Base-by-base conservation (phyloP, 2,113 vertebrate species). In the Trogon melanurus region DNA sequence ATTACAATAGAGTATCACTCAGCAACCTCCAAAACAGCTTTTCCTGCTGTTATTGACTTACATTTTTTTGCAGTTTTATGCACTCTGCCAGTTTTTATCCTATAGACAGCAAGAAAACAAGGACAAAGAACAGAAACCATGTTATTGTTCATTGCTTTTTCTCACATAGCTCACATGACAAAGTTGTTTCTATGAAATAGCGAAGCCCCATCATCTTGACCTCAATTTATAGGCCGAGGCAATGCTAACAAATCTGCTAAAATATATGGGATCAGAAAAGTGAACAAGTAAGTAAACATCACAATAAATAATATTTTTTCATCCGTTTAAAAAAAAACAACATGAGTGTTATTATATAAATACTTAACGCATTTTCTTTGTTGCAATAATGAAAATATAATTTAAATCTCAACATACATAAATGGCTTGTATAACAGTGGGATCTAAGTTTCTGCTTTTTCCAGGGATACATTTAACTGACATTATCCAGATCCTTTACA, bases 311-410 rank as follows among this genome's bases (percentile, higher is more conserved):
- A 2, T 34, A 66, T 61, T 85, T 91, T 90, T 34, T 27, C 30
- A 71, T 58, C 32, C 18, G 13, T 67, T 91, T 72, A 70, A 88
- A 54, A 78, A 14, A 13, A 90, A 97, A 83, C 20, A 34, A 38
- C 2, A 50, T 6, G 53, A 82, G 58, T 9, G 4, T 74, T 74
- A 53, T 62, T 83, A 51, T 57, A 58, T 44, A 57, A 78, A 93
- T 67, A 82, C 53, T 20, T 71, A 86, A 82, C 36, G 79, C n/a
- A 50, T 53, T 92, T 74, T 53, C 61, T 95, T 91, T 96, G 57
- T 69, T 88, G 34, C 8, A 92, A 26, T 83, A 45, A 20, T 67
- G 51, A 21, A 57, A 88, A 85, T 50, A 66, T 58, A 85, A 47
- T 80, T 76, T 53, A 58, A 60, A 76, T 57, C 19, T 80, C 36